Evolutionary conservation across 2,797 vertebrate species (phyloP).

Genomic region (Clamator glandarius): DNA sequence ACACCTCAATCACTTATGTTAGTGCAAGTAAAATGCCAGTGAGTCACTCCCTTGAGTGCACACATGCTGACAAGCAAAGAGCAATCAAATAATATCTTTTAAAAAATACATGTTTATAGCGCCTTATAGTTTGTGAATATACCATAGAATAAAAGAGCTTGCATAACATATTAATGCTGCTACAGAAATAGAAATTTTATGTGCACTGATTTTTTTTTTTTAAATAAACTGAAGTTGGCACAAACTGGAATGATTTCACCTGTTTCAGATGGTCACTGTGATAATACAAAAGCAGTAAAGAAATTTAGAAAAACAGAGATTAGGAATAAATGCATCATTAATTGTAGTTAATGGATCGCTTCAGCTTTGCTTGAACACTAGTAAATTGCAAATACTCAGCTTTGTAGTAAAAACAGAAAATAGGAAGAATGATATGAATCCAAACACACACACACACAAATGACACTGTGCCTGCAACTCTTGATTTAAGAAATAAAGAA

Average conservation of each 20-base stretch:
- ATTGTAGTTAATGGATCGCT: neutral
- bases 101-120: neutral
- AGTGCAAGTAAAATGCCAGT: neutral
- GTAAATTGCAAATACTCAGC: neutral
- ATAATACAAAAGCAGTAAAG: neutral
- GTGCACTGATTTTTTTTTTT: neutral
- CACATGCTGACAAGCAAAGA: neutral
- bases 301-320: neutral
- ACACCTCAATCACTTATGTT: neutral
- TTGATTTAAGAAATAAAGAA: too few species aligned
- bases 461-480: too few species aligned
- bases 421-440: neutral
- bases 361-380: neutral
- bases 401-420: neutral
- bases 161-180: neutral
- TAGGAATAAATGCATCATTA: neutral
- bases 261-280: neutral
- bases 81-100: neutral
- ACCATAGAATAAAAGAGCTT: neutral
- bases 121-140: neutral
- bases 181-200: neutral
- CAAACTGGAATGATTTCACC: neutral
- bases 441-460: too few species aligned
- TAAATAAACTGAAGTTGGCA: neutral
- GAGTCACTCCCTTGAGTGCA: neutral